Evolutionary conservation across 2,797 vertebrate genomes (phyloP), one percentile per base, ranked within the genome.

Genomic region (Rhinichthys osculus): DNA sequence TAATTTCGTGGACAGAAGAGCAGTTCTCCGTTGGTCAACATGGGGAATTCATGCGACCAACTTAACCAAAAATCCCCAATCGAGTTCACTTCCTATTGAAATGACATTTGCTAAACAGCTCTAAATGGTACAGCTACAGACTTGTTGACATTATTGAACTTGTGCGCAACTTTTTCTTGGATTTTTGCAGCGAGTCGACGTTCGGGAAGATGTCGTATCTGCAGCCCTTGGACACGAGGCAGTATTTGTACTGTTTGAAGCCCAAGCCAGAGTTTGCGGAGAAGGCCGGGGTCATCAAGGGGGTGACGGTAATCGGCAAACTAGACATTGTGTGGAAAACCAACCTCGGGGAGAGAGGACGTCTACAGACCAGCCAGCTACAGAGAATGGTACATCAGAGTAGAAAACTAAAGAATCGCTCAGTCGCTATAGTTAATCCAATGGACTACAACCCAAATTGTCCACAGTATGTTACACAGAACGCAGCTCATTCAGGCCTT

Each of bases 281-380:
- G 94, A 99, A 99, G 92, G 98, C 98, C 52, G 98, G 98, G 27
- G 96, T 99, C 90, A 98, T 99, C 91, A 99, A 99, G 89, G 98
- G 98, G 0, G 98, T 99, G 87, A 99, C 98, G 0, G 98, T 98
- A 40, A 99, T 99, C 14, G 98, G 98, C 59, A 99, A 99, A 90
- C 91, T 99, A 16, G 98, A 99, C 92, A 99, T 99, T 16, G 98
- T 99, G 2, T 99, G 98, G 98, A 99, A 99, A 93, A 99, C 98
- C 78, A 99, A 99, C 76, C 94, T 99, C 13, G 98, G 98, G 78
- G 98, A 99, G 94, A 94, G 96, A 84, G 98, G 98, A 89, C 95
- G 98, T 85, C 92, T 99, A 77, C 98, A 99, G 93, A 99, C 98
- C 85, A 99, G 98, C 87, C 98, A 99, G 88, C 97, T 99, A 6